A percentile compares a stretch with the other conserved stretches of the same genome.
These are phyloP conservation scores for Papilio glaucus DNA, from an alignment of 1,140 invertebrate genomes.

Conservation along the genomic window DNA sequence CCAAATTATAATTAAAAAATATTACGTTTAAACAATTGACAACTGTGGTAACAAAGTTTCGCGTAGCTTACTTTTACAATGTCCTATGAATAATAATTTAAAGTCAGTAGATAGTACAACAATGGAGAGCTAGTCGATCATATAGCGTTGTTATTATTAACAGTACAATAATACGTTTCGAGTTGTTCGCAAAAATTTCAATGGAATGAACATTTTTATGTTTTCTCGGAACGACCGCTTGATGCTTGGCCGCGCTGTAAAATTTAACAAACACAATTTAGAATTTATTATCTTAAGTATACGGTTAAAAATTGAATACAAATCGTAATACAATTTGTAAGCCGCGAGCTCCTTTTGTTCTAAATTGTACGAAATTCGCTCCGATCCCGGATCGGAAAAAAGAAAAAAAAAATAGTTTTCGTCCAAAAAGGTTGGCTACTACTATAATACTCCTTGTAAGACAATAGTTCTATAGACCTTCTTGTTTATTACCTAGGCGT, in stretches of 20 bases:
- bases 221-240: slow-evolving; percentile 42
- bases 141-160: slow-evolving; percentile 33
- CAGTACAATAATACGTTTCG: slow-evolving; percentile 31
- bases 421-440: slow-evolving; percentile 36
- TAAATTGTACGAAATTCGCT: slow-evolving; percentile 44
- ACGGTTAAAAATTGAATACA: slow-evolving; percentile 32
- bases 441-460: slow-evolving; percentile 38
- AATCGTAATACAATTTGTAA: slow-evolving; percentile 35
- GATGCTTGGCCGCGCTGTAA: slow-evolving; percentile 23
- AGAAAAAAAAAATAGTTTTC: slow-evolving; percentile 30
- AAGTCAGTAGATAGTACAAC: slow-evolving; percentile 32
- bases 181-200: slow-evolving; percentile 46
- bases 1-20: not conserved
- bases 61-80: slow-evolving; percentile 31
- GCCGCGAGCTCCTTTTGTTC: slow-evolving; percentile 43
- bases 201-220: slow-evolving; percentile 43
- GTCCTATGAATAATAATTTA: slow-evolving; percentile 36
- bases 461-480: slow-evolving; percentile 18
- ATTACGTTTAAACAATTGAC: not conserved
- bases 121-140: slow-evolving; percentile 30
- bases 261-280: slow-evolving; percentile 35
- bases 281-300: not conserved
- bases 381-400: slow-evolving; percentile 31
- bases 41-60: slow-evolving; percentile 3
- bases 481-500: slow-evolving; percentile 13